Conservation (phyloP, 1,140 invertebrate species). For the Atta cephalotes region DNA sequence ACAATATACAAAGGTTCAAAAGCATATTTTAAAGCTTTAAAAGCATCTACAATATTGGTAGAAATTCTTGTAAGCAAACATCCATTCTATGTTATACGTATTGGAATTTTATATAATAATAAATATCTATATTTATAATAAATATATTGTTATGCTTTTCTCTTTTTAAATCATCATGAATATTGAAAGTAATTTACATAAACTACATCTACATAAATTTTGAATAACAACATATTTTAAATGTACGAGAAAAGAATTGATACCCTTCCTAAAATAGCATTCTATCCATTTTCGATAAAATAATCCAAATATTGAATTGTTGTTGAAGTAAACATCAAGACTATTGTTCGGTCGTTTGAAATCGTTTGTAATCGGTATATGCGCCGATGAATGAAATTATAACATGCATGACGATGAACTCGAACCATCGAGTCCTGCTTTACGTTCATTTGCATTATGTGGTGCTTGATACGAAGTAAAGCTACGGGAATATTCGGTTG, state of each 20-base stretch:
- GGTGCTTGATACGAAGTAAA: constrained; percentile 39
- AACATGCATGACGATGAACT: constrained; percentile 39
- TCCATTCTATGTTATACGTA: neutral
- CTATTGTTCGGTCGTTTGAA: neutral
- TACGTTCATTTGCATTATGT: constrained; percentile 46
- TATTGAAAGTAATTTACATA: neutral
- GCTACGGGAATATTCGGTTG: constrained; percentile 31
- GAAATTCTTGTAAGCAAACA: neutral
- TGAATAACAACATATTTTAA: neutral
- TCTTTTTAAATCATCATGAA: neutral
- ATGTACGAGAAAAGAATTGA: neutral
- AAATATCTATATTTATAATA: neutral
- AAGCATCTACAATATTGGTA: neutral
- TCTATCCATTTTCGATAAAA: neutral
- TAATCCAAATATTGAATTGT: neutral
- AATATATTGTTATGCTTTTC: neutral
- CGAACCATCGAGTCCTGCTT: constrained; percentile 40
- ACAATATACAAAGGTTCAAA: neutral
- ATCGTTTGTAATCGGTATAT: constrained; percentile 3
- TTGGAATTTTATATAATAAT: constrained; percentile 7
- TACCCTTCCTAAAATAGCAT: neutral
- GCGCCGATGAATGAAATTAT: constrained; percentile 29
- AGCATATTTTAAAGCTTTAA: constrained; percentile 18
- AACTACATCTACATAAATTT: neutral
- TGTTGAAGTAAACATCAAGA: neutral